Conservation (phyloP, 2,888 invertebrate species). For the Agrochola litura region DNA sequence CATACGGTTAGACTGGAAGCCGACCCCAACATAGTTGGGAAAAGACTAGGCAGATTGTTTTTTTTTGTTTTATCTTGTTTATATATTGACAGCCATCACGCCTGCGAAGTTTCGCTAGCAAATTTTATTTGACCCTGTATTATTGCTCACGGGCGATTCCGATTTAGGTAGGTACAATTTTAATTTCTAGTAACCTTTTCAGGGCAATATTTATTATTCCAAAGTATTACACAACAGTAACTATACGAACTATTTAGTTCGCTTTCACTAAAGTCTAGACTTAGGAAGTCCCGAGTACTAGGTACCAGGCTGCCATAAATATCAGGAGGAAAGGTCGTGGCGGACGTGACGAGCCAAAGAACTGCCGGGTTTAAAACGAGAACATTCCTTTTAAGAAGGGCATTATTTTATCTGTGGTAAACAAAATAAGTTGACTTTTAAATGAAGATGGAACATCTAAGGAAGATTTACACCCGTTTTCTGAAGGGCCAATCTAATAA, state of each 20-base stretch:
- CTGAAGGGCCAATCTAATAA: not conserved
- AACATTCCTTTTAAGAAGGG: constrained; percentile 4
- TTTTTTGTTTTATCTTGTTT: no score
- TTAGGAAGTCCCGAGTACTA: constrained; percentile 39
- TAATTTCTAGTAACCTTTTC: not conserved
- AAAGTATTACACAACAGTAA: constrained; percentile 10
- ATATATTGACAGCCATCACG: no score
- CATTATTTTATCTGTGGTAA: constrained; percentile 23
- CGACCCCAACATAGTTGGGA: no score
- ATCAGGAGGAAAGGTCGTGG: constrained; percentile 39
- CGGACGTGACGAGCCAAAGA: constrained; percentile 43
- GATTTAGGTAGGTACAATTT: not conserved
- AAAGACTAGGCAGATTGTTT: no score
- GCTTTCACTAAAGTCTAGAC: constrained; percentile 45
- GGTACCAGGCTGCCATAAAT: constrained; percentile 52
- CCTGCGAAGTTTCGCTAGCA: no score
- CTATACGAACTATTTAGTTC: not conserved
- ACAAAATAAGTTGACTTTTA: not conserved
- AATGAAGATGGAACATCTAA: not conserved
- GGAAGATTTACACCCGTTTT: not conserved
- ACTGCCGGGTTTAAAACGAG: constrained; percentile 25
- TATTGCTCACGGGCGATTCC: no score
- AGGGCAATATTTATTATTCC: not conserved
- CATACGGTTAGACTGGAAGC: no score
- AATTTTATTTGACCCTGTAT: no score